Evolutionary conservation across 2,113 vertebrate genomes (phyloP).

Genomic region (Kryptolebias marmoratus): DNA sequence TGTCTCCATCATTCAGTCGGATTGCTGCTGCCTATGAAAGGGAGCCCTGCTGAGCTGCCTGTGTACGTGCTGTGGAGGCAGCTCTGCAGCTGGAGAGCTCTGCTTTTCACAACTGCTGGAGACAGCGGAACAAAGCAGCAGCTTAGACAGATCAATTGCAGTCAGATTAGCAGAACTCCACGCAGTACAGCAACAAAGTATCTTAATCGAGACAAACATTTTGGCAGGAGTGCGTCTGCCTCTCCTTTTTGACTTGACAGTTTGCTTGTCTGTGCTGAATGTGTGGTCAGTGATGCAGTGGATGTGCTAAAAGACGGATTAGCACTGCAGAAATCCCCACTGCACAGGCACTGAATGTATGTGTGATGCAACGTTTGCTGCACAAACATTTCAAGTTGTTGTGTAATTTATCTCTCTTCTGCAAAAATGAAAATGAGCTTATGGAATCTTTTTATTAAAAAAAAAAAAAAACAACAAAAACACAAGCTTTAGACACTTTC

Average conservation of each 20-base stretch:
- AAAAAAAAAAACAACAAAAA: conserved; percentile 19
- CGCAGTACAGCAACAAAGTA: not conserved
- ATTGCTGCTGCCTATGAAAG: conserved; percentile 31
- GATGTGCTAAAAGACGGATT: conserved; percentile 18
- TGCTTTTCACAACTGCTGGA: conserved; percentile 42
- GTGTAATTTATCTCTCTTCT: conserved; percentile 34
- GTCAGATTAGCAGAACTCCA: conserved; percentile 28
- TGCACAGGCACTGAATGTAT: conserved; percentile 20
- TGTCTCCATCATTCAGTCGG: conserved; percentile 32
- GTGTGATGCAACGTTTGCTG: conserved; percentile 53
- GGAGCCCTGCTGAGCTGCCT: conserved; percentile 29
- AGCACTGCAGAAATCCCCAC: conserved; percentile 11
- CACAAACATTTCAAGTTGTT: conserved; percentile 48
- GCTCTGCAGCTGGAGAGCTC: conserved; percentile 51
- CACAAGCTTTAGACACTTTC: conserved; percentile 20
- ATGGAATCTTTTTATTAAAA: not conserved
- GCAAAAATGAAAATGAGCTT: conserved; percentile 29
- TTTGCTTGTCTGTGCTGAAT: conserved; percentile 9
- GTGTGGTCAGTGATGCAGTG: conserved; percentile 7
- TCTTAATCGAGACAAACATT: conserved; percentile 4
- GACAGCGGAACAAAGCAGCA: conserved; percentile 35
- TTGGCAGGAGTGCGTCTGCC: conserved; percentile 1
- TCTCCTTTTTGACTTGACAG: not conserved
- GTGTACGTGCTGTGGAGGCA: conserved; percentile 23
- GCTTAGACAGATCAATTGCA: conserved; percentile 46